Evolutionary conservation across 2,888 invertebrate genomes (phyloP).

Genomic region (Sericinus montela): DNA sequence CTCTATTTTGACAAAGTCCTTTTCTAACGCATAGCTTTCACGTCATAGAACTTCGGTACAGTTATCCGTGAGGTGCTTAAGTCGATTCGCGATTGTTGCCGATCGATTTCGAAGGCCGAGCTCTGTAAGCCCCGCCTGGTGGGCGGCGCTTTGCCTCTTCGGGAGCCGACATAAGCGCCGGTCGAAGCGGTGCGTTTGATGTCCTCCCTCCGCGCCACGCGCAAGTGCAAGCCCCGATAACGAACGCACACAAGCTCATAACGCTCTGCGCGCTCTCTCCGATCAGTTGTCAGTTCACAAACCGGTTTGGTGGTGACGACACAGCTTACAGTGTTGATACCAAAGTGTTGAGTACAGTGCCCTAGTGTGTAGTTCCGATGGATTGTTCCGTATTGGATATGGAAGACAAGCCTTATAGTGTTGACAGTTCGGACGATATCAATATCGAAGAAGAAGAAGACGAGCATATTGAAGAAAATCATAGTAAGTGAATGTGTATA

Average conservation of each 20-base stretch:
- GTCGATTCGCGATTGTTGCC: slow-evolving; percentile 58
- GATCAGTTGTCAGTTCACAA: slow-evolving; percentile 70
- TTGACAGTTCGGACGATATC: slow-evolving; percentile 74
- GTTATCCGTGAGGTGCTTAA: slow-evolving; percentile 34
- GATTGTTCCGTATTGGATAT: slow-evolving; percentile 61
- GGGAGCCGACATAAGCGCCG: slow-evolving; percentile 73
- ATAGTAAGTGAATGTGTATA: slow-evolving; percentile 45
- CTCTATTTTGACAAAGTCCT: slow-evolving; percentile 45
- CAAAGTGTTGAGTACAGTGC: slow-evolving; percentile 56
- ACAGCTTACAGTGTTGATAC: slow-evolving; percentile 57
- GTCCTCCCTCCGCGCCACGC: slow-evolving; percentile 43
- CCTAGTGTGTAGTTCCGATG: slow-evolving; percentile 60
- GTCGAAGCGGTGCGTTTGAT: slow-evolving; percentile 68
- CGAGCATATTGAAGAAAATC: slow-evolving; percentile 60
- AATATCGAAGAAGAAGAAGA: slow-evolving; percentile 73
- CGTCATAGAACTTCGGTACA: slow-evolving; percentile 42
- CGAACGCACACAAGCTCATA: slow-evolving; percentile 74
- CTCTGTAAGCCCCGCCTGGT: slow-evolving; percentile 68
- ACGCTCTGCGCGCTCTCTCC: slow-evolving; percentile 71
- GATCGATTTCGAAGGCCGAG: slow-evolving; percentile 73
- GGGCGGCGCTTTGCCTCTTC: slow-evolving; percentile 71
- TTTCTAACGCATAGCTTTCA: slow-evolving; percentile 16
- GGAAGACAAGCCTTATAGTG: slow-evolving; percentile 75
- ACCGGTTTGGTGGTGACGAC: slow-evolving; percentile 70
- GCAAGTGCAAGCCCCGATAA: slow-evolving; percentile 61